Evolutionary conservation across 1,140 invertebrate species (phyloP), one percentile per base, ranked within the genome.

Genomic region (Drosophila funebris): DNA sequence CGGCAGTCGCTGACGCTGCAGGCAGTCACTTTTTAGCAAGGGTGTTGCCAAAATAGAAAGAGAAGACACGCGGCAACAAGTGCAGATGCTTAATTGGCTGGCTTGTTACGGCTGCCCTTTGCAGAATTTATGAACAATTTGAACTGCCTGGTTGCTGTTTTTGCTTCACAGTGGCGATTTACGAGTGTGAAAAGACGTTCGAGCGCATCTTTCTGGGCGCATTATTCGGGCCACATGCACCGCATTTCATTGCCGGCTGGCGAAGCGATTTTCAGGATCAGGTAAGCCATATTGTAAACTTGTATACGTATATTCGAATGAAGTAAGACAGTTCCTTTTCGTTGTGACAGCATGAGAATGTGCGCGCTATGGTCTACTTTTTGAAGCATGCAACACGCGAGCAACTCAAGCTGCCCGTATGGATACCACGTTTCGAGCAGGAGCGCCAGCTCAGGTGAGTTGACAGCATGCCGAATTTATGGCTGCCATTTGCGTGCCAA

Each of bases 201-300:
- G 96, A 97, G 78, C 93, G 96, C 20, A 93, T 97, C 54, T 94
- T 96, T 69, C 93, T 96, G 29, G 96, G 96, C 5, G 96, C 96
- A 0, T 94, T 97, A 64, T 96, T 96, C 75, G 96, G 96, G 1
- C 94, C 94, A 24, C 94, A 94, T 84, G 95, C 96, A 3, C 96
- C 96, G 0, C 94, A 96, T 76, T 95, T 96, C 67, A 92, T 97
- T 52, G 95, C 95, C 1, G 96, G 96, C 7, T 96, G 96, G 96
- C 96, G 96, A 83, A 96, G 96, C 61, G 96, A 97, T 88, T 97
- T 96, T 83, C 93, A 94, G 60, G 94, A 95, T 80, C 94, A 92
- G 85, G 91, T 92, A 72, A 81, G 78, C 39, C 24, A 50, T 27
- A 33, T 66, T 27, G 24, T 29, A 41, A 36, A 14, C 39, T 36